A percentile compares a stretch with the other conserved stretches of the same genome.
phyloP scores from a whole-genome alignment of 2,113 vertebrate genomes.

The Pterocles burchelli region DNA sequence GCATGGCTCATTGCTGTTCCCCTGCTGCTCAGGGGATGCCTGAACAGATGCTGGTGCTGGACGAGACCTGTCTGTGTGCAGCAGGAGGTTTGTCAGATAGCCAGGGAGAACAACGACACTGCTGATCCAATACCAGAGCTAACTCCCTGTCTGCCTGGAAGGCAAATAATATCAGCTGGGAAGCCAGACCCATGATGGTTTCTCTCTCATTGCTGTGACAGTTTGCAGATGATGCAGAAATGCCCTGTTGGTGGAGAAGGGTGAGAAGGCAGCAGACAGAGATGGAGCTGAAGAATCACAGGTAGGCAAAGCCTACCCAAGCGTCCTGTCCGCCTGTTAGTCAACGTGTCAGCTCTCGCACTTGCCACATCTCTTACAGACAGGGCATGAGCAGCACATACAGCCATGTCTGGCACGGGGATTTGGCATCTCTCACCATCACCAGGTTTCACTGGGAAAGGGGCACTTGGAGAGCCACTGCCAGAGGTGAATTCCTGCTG shows the following conservation, averaged over 20 bases:
- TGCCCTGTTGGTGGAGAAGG: neutral
- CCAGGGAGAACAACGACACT: accelerated
- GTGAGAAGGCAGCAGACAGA: neutral
- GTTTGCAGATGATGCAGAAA: neutral
- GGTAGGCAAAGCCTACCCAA: neutral
- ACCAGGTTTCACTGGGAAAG: neutral
- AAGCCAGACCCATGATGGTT: neutral
- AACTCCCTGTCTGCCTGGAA: neutral
- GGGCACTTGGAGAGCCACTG: neutral
- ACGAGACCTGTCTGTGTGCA: neutral
- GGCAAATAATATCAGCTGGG: neutral
- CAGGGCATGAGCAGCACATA: neutral
- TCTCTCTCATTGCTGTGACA: neutral
- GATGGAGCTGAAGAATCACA: neutral
- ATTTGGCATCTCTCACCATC: neutral
- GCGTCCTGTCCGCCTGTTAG: neutral
- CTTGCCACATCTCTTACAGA: accelerated
- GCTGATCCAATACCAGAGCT: neutral
- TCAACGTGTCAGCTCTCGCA: neutral
- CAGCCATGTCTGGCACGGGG: accelerated
- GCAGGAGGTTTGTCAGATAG: neutral
- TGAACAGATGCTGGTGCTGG: neutral
- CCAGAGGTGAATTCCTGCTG: neutral
- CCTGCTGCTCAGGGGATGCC: neutral
- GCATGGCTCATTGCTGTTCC: neutral